Evolutionary conservation across 2,888 invertebrate species (phyloP).

Genomic region (Germaria angustata): DNA sequence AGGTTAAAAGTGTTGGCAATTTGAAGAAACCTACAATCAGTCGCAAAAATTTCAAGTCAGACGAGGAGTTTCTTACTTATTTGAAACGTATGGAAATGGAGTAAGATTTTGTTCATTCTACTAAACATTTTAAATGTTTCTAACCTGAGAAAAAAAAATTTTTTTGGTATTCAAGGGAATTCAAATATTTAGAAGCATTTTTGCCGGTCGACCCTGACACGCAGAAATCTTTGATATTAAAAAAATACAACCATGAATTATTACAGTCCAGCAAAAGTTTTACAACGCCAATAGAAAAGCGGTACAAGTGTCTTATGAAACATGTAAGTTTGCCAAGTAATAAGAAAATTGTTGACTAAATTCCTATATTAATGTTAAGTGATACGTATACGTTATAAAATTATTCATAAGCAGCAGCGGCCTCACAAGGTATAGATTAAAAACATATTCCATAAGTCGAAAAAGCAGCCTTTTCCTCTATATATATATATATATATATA

Average conservation of each 20-base stretch:
- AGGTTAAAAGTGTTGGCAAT: slow-evolving; percentile 30
- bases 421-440: too few species aligned
- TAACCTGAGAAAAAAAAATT: neutral
- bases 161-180: slow-evolving; percentile 70
- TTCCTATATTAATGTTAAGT: neutral
- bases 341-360: neutral
- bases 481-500: too few species aligned
- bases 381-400: neutral
- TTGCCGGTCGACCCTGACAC: slow-evolving; percentile 77
- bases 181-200: slow-evolving; percentile 76
- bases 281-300: slow-evolving; percentile 73
- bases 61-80: slow-evolving; percentile 73
- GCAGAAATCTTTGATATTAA: slow-evolving; percentile 74
- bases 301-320: slow-evolving; percentile 77
- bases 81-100: slow-evolving; percentile 74
- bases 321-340: slow-evolving; percentile 73
- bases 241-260: slow-evolving; percentile 70
- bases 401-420: neutral
- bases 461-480: too few species aligned
- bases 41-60: slow-evolving; percentile 72
- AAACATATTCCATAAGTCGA: too few species aligned
- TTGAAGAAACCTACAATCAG: slow-evolving; percentile 14
- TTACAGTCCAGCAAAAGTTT: slow-evolving; percentile 71
- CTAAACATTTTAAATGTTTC: neutral
- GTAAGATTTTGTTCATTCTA: slow-evolving; percentile 62